These are phyloP conservation scores for Junonia oenone DNA, from an alignment of 2,888 invertebrate genomes.

Conservation along the genomic window DNA sequence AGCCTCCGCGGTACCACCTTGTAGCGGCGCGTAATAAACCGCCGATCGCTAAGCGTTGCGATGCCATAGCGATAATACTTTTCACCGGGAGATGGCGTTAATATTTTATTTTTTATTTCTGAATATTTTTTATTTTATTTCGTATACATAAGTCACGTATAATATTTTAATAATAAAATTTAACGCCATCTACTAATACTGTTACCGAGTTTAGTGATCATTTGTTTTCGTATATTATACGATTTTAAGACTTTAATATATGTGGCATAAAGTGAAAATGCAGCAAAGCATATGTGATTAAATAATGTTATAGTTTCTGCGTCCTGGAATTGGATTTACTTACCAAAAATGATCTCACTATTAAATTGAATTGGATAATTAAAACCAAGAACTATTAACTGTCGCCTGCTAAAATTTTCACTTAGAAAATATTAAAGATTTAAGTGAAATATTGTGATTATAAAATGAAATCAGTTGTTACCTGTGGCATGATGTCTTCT, in stretches of 20 bases:
- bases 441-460: background rate
- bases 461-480: conserved; percentile 33
- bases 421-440: background rate
- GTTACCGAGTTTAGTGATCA: conserved; percentile 16
- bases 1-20: conserved; percentile 31
- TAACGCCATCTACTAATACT: conserved; percentile 27
- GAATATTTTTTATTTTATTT: background rate
- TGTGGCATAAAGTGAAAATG: conserved; percentile 28
- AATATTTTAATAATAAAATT: background rate
- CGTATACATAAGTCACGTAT: background rate
- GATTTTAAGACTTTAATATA: background rate
- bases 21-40: conserved; percentile 30
- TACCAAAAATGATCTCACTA: conserved; percentile 11
- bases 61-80: conserved; percentile 18
- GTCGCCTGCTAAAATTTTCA: background rate
- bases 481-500: conserved; percentile 80
- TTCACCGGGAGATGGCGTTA: conserved; percentile 32
- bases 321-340: conserved; percentile 13
- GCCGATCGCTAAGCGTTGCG: conserved; percentile 30
- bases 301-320: background rate
- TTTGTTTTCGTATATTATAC: conserved; percentile 5
- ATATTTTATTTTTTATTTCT: background rate
- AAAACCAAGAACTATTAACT: background rate
- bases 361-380: background rate
- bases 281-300: conserved; percentile 32